Conservation (phyloP, 2,888 invertebrate species). For the Perizoma affinitatum region DNA sequence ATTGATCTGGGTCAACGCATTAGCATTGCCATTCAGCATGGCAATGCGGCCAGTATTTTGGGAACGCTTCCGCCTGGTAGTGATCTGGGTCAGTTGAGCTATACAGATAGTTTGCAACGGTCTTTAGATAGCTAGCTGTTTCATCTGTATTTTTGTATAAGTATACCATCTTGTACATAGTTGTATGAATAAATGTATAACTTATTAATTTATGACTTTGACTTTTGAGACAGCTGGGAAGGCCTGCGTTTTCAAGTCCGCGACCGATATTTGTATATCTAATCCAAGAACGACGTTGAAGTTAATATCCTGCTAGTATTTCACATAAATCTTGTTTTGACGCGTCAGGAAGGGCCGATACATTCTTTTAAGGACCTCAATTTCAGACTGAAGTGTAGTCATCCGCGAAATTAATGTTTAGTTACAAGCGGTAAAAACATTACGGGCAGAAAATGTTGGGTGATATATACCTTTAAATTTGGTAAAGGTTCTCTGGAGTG, state of each 20-base stretch:
- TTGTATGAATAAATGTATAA: too few species aligned
- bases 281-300: constrained; percentile 7
- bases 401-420: constrained; percentile 27
- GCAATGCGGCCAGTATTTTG: too few species aligned
- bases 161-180: too few species aligned
- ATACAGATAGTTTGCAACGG: too few species aligned
- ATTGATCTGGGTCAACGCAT: too few species aligned
- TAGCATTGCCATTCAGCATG: too few species aligned
- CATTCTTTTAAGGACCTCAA: constrained; percentile 26
- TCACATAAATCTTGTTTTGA: constrained; percentile 45
- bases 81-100: too few species aligned
- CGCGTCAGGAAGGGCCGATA: constrained; percentile 27
- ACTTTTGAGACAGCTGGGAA: too few species aligned
- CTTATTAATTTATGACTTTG: too few species aligned
- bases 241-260: background rate
- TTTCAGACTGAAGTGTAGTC: constrained; percentile 14
- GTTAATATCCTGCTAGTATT: constrained; percentile 38
- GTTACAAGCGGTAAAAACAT: constrained; percentile 19
- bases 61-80: too few species aligned
- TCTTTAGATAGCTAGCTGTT: too few species aligned
- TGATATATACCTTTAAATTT: constrained; percentile 1
- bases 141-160: too few species aligned
- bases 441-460: constrained; percentile 15
- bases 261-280: background rate
- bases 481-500: background rate